Conservation (phyloP, 1,140 invertebrate species). For the Drosophila ironensis region DNA sequence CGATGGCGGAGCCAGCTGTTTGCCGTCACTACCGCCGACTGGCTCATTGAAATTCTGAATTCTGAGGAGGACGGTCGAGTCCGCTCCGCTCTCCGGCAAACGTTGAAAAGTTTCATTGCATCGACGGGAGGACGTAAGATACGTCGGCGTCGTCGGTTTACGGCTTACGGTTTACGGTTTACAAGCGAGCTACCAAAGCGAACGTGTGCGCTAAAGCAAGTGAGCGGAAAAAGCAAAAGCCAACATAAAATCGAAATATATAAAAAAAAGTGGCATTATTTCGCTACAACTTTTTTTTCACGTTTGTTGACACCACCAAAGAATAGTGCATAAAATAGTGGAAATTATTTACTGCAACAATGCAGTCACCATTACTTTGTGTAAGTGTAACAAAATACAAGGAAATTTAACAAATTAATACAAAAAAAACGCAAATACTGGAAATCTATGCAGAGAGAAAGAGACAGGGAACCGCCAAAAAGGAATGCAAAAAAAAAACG, state of each 20-base stretch:
- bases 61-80: no score
- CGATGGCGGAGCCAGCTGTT: no score
- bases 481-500: no score
- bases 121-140: conserved; percentile 78
- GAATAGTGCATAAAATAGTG: conserved; percentile 26
- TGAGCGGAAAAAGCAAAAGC: conserved; percentile 8
- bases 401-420: background rate
- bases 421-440: background rate
- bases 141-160: conserved; percentile 49
- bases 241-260: conserved; percentile 6
- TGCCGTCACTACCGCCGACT: no score
- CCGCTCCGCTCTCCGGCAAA: no score
- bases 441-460: no score
- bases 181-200: conserved; percentile 31
- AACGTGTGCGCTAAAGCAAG: background rate
- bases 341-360: conserved; percentile 40
- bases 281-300: background rate
- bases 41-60: no score
- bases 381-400: conserved; percentile 20
- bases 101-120: no score
- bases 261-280: background rate
- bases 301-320: background rate
- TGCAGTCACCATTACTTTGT: conserved; percentile 39
- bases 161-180: no score
- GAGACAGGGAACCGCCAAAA: no score